phyloP scores from a whole-genome alignment of 2,797 vertebrate species.

The Scolopax bukidnonensis region DNA sequence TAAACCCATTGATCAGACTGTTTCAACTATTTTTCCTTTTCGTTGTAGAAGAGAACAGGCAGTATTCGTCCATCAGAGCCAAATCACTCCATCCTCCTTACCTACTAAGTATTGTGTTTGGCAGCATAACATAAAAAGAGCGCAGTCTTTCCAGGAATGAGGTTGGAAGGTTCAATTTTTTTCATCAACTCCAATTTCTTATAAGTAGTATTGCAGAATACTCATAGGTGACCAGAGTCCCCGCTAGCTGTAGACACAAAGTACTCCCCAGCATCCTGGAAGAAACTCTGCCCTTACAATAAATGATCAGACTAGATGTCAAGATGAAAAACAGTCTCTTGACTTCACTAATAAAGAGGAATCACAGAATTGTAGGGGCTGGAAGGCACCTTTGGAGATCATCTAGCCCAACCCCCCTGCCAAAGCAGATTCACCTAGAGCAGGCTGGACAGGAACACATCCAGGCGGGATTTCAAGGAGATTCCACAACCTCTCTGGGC shows the following conservation, averaged over 20 bases:
- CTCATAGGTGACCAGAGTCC: not conserved
- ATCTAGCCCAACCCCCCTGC: too few species aligned
- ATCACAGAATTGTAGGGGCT: too few species aligned
- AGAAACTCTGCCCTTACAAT: not conserved
- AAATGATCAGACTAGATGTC: not conserved
- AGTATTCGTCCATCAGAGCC: not conserved
- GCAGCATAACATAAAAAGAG: not conserved
- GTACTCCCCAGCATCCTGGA: not conserved
- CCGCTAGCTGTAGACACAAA: not conserved
- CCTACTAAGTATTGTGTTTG: not conserved
- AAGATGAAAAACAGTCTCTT: not conserved
- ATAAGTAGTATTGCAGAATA: not conserved
- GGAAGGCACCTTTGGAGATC: too few species aligned
- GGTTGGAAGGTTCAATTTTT: not conserved
- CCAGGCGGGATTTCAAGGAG: too few species aligned
- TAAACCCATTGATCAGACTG: slow-evolving; percentile 12
- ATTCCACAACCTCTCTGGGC: too few species aligned
- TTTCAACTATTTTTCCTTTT: not conserved
- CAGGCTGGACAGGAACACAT: too few species aligned
- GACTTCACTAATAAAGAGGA: not conserved
- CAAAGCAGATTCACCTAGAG: too few species aligned
- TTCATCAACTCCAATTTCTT: not conserved
- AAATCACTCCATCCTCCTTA: not conserved
- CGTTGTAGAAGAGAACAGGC: not conserved
- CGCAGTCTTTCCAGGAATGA: not conserved